phyloP scores from a whole-genome alignment of 2,113 vertebrate genomes.

The Antennarius striatus region DNA sequence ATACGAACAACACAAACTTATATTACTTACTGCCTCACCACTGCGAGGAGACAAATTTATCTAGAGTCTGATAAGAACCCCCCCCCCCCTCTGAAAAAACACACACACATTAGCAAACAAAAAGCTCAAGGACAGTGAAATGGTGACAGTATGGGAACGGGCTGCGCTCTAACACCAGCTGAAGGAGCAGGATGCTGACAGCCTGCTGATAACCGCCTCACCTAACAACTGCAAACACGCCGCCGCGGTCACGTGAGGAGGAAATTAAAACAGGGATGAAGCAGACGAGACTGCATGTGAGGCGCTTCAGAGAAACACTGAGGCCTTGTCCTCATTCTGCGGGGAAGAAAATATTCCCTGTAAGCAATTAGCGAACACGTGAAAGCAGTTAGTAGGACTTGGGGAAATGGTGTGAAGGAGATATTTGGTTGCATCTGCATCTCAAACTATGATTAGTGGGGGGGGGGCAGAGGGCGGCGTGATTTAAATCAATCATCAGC shows the following conservation, averaged over 20 bases:
- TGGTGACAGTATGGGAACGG: conserved; percentile 44
- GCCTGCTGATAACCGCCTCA: conserved; percentile 42
- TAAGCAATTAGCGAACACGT: conserved; percentile 38
- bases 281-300: conserved; percentile 11
- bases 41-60: conserved; percentile 45
- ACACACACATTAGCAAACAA: conserved; percentile 24
- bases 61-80: conserved; percentile 63
- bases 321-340: neutral
- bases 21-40: neutral
- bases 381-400: conserved; percentile 33
- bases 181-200: conserved; percentile 65
- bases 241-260: conserved; percentile 23
- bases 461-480: no score
- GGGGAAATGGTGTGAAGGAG: conserved; percentile 13
- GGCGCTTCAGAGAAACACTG: neutral
- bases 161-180: conserved; percentile 28
- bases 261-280: conserved; percentile 43
- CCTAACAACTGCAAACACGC: conserved; percentile 38
- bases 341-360: conserved; percentile 8
- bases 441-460: no score
- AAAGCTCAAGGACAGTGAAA: conserved; percentile 38
- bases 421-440: no score
- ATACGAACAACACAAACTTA: conserved; percentile 27
- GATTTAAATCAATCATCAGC: conserved; percentile 15
- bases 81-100: conserved; percentile 23